phyloP scores from a whole-genome alignment of 2,888 invertebrate genomes.

The Octodonta nipae region DNA sequence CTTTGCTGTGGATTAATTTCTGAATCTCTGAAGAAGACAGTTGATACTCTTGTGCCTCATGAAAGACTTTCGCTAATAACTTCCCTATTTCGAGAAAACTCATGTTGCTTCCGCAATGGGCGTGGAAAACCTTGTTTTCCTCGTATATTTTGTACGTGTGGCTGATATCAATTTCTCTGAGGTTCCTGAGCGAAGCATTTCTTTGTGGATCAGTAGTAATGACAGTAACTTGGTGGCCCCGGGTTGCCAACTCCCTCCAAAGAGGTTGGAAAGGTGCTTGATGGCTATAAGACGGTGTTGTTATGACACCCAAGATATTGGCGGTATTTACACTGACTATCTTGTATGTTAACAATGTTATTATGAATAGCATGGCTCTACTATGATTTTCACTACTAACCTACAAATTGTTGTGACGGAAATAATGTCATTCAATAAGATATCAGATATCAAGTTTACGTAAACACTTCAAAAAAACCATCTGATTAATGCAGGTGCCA shows the following conservation, averaged over 20 bases:
- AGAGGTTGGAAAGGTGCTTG: constrained; percentile 20
- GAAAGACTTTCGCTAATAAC: constrained; percentile 2
- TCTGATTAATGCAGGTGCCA: no score
- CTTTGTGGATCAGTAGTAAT: constrained; percentile 24
- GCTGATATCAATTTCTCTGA: constrained; percentile 16
- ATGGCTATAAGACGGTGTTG: constrained; percentile 21
- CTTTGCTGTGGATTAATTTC: constrained; percentile 17
- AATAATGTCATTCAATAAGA: no score
- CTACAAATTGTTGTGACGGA: no score
- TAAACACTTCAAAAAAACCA: no score
- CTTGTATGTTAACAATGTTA: no score
- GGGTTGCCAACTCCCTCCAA: constrained; percentile 18
- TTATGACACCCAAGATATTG: constrained; percentile 5
- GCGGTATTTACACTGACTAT: no score
- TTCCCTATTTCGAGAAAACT: constrained; percentile 5
- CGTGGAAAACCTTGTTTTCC: constrained; percentile 9
- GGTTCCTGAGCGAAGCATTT: constrained; percentile 23
- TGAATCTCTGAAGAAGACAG: neutral
- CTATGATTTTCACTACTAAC: no score
- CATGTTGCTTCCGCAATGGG: neutral
- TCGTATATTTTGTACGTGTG: constrained; percentile 8
- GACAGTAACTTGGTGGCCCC: constrained; percentile 27
- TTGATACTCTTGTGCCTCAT: constrained; percentile 1
- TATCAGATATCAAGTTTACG: no score
- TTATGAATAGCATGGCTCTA: no score